Evolutionary conservation across 2,888 invertebrate genomes (phyloP).

Genomic region (Drosophila anceps): DNA sequence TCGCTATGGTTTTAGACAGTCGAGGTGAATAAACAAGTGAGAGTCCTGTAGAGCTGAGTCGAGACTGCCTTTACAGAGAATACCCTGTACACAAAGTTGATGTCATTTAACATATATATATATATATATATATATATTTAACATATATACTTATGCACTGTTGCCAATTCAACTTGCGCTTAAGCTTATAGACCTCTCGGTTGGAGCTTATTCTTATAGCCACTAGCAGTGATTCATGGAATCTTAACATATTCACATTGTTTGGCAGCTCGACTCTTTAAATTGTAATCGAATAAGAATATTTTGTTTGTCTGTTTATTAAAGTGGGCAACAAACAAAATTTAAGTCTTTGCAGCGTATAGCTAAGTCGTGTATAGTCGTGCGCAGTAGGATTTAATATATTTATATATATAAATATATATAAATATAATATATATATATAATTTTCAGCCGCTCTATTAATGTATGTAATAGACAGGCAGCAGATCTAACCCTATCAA

Average conservation of each 20-base stretch:
- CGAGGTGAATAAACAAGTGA: slow-evolving; percentile 8
- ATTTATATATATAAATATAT: too few relatives aligned
- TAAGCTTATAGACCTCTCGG: neutral
- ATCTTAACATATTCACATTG: neutral
- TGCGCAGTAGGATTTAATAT: too few relatives aligned
- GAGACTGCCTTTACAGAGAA: neutral
- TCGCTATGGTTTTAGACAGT: slow-evolving; percentile 28
- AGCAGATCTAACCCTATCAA: neutral
- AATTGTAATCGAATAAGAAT: neutral
- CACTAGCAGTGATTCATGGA: neutral
- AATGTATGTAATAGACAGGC: neutral
- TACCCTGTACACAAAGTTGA: neutral
- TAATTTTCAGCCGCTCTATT: neutral
- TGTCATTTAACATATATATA: neutral
- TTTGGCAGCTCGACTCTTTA: neutral
- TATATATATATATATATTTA: too few relatives aligned
- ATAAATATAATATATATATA: neutral
- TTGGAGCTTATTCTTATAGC: neutral
- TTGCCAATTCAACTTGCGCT: neutral
- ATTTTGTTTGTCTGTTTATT: neutral
- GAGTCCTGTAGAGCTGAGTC: neutral
- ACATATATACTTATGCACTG: neutral
- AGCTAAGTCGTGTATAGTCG: too few relatives aligned
- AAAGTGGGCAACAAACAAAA: too few relatives aligned
- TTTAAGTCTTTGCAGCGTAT: too few relatives aligned